Percentiles rank a stretch among this genome's conserved stretches.
Conservation (phyloP, 2,888 invertebrate genomes). For the Drosophila buzzatii region DNA sequence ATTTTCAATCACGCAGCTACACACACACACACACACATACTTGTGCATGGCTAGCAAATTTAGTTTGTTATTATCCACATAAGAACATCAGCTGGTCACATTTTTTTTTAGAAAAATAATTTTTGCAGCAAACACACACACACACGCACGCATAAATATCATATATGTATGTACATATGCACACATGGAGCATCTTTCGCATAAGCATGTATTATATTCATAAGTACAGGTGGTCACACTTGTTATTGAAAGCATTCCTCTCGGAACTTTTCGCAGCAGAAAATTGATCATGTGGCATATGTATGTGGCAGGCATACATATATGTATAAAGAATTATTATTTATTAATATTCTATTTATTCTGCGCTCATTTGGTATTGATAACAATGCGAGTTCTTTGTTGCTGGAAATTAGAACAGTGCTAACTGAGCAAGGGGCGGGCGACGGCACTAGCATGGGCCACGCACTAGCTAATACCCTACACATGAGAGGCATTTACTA, state of each 20-base stretch:
- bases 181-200: not conserved
- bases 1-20: constrained; percentile 26
- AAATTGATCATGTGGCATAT: constrained; percentile 43
- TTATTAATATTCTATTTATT: constrained; percentile 46
- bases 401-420: constrained; percentile 64
- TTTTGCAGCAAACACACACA: not conserved
- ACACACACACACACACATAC: not conserved
- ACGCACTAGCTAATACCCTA: constrained; percentile 7
- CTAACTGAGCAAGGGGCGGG: constrained; percentile 34
- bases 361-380: constrained; percentile 31
- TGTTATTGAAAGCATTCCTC: not conserved
- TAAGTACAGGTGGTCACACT: constrained; percentile 26
- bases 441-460: constrained; percentile 1
- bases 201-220: not conserved
- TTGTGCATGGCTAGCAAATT: not conserved
- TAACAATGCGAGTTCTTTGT: constrained; percentile 46
- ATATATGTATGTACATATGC: not conserved
- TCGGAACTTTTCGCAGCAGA: constrained; percentile 1
- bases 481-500: not conserved
- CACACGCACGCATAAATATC: not conserved
- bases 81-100: constrained; percentile 14
- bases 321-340: constrained; percentile 12
- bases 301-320: constrained; percentile 2
- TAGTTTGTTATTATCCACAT: not conserved
- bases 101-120: constrained; percentile 9